Evolutionary conservation across 2,888 invertebrate species (phyloP).

Genomic region (Chloroclysta siterata): DNA sequence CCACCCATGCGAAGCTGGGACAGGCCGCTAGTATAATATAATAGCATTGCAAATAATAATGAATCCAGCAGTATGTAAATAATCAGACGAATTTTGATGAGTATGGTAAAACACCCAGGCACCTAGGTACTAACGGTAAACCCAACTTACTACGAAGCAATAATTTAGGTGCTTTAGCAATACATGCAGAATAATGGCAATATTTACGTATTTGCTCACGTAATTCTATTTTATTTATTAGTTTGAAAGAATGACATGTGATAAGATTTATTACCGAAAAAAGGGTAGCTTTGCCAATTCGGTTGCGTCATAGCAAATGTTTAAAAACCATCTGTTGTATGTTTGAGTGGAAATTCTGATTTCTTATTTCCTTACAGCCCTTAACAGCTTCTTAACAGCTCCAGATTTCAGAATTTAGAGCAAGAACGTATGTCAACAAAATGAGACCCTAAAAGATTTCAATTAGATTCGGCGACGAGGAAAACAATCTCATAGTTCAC

Average conservation of each 20-base stretch:
- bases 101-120: not conserved
- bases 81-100: not conserved
- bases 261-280: conserved; percentile 8
- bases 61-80: not conserved
- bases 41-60: not conserved
- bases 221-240: not conserved
- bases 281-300: conserved; percentile 43
- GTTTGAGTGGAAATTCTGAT: conserved; percentile 47
- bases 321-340: conserved; percentile 39
- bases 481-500: conserved; percentile 12
- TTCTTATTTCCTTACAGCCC: conserved; percentile 35
- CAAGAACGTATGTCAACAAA: conserved; percentile 1
- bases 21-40: no score
- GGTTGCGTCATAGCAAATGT: conserved; percentile 41
- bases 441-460: conserved; percentile 14
- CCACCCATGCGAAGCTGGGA: no score
- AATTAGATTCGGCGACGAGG: conserved; percentile 6
- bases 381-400: no score
- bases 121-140: not conserved
- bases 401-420: not conserved
- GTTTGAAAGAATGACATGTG: not conserved
- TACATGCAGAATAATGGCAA: no score
- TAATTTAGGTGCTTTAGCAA: no score
- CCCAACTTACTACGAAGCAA: no score
- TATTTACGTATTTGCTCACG: no score